Conservation (phyloP, 2,113 vertebrate genomes). For the Chlorodrepanis virens region DNA sequence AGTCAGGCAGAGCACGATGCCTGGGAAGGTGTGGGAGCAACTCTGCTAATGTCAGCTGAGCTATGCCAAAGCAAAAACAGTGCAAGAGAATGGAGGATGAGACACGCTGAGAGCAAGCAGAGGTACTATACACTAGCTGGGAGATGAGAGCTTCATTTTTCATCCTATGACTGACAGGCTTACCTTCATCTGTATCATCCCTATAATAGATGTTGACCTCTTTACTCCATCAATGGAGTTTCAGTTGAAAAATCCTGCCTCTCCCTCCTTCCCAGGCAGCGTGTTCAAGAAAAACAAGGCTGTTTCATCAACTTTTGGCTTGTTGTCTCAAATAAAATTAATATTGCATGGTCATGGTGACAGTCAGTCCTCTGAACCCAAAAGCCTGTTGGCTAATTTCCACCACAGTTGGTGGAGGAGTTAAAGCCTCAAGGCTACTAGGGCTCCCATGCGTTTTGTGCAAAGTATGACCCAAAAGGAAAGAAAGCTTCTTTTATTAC, state of each 20-base stretch:
- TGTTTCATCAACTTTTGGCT: neutral
- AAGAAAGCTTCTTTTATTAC: conserved; percentile 6
- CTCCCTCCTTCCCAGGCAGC: neutral
- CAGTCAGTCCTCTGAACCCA: conserved; percentile 13
- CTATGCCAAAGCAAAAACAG: neutral
- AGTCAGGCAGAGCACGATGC: neutral
- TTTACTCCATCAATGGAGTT: conserved; percentile 7
- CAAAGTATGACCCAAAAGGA: neutral
- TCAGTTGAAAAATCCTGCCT: conserved; percentile 21
- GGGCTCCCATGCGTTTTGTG: neutral
- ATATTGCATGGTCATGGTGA: neutral
- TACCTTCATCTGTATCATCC: conserved; percentile 38
- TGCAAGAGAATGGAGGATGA: neutral
- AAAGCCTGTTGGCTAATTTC: conserved; percentile 24
- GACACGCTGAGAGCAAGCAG: neutral
- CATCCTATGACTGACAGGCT: neutral
- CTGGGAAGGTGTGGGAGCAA: neutral
- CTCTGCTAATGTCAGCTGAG: neutral
- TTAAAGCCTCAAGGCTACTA: conserved; percentile 14
- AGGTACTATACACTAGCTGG: neutral
- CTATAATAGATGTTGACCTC: conserved; percentile 35
- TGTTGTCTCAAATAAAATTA: conserved; percentile 32
- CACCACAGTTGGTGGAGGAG: neutral
- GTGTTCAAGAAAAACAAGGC: conserved; percentile 16
- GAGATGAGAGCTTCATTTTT: neutral